Evolutionary conservation across 1,140 invertebrate species (phyloP).

Genomic region (Leptinotarsa defecta): DNA sequence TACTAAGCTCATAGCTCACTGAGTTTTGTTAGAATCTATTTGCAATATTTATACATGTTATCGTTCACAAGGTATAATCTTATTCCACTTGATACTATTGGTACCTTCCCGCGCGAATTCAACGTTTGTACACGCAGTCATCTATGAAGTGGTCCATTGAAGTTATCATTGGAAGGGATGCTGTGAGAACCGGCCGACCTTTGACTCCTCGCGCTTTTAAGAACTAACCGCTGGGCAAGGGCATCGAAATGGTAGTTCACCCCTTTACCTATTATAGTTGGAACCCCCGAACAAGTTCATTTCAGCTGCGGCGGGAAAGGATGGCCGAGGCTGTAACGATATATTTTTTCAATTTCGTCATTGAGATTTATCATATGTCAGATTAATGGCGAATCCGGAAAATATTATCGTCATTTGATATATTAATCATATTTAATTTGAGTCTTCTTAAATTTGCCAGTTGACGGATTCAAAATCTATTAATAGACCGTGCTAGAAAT

Average conservation of each 20-base stretch:
- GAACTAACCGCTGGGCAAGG: constrained; percentile 9
- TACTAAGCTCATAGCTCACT: neutral
- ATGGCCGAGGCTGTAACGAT: too few relatives aligned
- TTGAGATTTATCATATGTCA: too few relatives aligned
- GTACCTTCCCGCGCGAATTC: neutral
- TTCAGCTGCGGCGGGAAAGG: neutral
- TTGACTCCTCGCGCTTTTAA: constrained; percentile 17
- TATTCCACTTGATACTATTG: neutral
- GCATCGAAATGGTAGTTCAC: neutral
- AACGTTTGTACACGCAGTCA: neutral
- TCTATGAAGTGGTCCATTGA: neutral
- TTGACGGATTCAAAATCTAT: too few relatives aligned
- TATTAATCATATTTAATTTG: too few relatives aligned
- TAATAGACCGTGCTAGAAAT: too few relatives aligned
- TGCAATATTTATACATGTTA: too few relatives aligned
- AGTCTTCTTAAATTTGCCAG: too few relatives aligned
- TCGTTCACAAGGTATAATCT: too few relatives aligned
- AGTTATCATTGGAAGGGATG: constrained; percentile 10
- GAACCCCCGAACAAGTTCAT: neutral
- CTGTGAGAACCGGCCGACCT: constrained; percentile 37
- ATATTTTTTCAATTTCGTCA: too few relatives aligned
- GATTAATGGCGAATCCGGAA: too few relatives aligned
- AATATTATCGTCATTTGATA: too few relatives aligned
- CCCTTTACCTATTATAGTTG: constrained; percentile 7
- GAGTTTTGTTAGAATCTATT: too few relatives aligned